Evolutionary conservation across 2,888 invertebrate genomes (phyloP), one percentile per base, ranked within the genome.

Genomic region (Pseudolycoriella hygida): DNA sequence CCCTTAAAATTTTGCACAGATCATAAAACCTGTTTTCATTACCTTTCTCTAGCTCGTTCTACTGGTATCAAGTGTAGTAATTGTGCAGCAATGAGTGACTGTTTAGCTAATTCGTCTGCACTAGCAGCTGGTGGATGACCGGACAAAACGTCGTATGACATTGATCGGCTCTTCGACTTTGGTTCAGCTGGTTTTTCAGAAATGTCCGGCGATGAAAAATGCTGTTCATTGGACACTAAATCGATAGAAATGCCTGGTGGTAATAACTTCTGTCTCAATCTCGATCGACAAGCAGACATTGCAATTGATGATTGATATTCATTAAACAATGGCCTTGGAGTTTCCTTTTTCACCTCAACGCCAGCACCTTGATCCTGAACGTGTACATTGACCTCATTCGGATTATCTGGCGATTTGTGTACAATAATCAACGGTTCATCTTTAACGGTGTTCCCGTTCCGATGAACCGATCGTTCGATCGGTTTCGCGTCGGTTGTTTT

Each of bases 21-120:
- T 18, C n/a, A 19, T 19, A 19, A 42, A 30, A 25, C 15, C n/a
- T 34, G 4, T 25, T 12, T 17, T 18, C 15, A 3, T 31, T 56
- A 79, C 79, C 80, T 77, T 66, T 84, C 80, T 54, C 85, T 69
- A 20, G 84, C 87, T 61, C 83, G 84, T 52, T 78, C 77, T 2
- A 84, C 81, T 17, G 87, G 86, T 58, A 87, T 85, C 49, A 86
- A 72, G 62, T 85, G 77, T 48, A 85, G 64, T 48, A 84, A 81
- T 64, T 84, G 82, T 49, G 84, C 84, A 38, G 83, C 82, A 56
- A 85, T 72, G 52, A 85, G 62, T 20, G 83, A 76, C 57, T 82
- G 80, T 50, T 78, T 72, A 31, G 78, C 83, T 56, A 80, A 68
- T 60, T 77, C 79, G 57, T 80, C 77, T 55, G 77, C 75, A 56